Base-by-base conservation (phyloP, 2,113 vertebrate species). In the Amia ocellicauda region DNA sequence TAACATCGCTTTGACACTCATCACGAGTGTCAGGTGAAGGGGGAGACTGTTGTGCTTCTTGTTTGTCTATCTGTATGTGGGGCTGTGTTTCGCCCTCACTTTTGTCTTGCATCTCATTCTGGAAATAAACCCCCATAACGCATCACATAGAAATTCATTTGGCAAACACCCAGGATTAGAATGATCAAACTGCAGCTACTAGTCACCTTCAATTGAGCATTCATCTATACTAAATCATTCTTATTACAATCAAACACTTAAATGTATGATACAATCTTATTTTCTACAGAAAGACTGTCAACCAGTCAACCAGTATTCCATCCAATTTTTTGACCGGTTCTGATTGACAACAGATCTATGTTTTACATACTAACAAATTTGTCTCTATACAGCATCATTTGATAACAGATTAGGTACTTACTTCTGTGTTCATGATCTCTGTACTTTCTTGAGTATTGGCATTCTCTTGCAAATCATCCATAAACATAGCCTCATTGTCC, bases 51-150 rank as follows among this genome's bases (percentile, higher is more conserved):
- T 54, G 47, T 75, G 83, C 79, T 75, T 83, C 83, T 58, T 88
- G 87, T 69, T 74, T 89, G 90, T 91, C 89, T 72, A 80, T 91
- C 88, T 92, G 88, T 91, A 90, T 83, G 80, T 88, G 88, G 84
- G 88, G 76, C 84, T 87, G 88, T 80, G 83, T 77, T 84, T 86
- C 89, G 89, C 85, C 88, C 75, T 90, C 86, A 86, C 68, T 86
- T 83, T 78, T 87, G 80, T 88, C 89, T 83, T 87, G 88, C 86
- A 74, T 76, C 82, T 84, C 85, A 75, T 89, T 91, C 91, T 92
- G 90, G 83, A 93, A 91, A 78, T 80, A 86, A 86, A 90, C 82
- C 87, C 88, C 88, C 68, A 63, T 50, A 42, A 23, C 31, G 19
- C 13, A 28, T 58, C 31, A 57, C 8, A 57, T 27, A 27, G 26